A percentile compares a stretch with the other conserved stretches of the same genome.
Evolutionary conservation across 2,113 vertebrate species (phyloP).

Genomic region (Malaclemys terrapin): DNA sequence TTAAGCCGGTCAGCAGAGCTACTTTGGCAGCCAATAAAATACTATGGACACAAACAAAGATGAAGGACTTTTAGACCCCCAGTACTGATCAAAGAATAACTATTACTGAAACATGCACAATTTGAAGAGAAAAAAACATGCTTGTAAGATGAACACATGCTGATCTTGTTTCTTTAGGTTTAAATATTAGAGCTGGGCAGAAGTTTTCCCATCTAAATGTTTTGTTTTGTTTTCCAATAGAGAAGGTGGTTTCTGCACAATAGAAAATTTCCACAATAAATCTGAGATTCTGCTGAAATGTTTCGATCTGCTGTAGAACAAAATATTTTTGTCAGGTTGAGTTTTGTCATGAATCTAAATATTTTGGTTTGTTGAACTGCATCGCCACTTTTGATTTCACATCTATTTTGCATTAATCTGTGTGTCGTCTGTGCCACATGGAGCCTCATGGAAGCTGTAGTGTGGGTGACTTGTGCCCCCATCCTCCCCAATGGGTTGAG

Average conservation of each 20-base stretch:
- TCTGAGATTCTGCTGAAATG: background rate
- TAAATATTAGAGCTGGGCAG: background rate
- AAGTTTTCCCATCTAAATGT: background rate
- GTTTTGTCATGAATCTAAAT: background rate
- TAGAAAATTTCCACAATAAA: background rate
- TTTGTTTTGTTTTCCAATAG: background rate
- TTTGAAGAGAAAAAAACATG: background rate
- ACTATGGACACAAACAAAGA: conserved; percentile 26
- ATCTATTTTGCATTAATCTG: background rate
- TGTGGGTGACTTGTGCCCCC: background rate
- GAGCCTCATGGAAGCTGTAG: background rate
- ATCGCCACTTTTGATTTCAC: background rate
- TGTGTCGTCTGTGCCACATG: too few species aligned
- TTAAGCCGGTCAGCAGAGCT: background rate
- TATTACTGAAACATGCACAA: background rate
- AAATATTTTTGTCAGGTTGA: background rate
- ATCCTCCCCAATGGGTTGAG: background rate
- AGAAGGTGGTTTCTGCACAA: background rate
- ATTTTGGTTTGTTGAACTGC: background rate
- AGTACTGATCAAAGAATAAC: background rate
- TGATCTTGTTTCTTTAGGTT: background rate
- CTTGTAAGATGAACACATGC: background rate
- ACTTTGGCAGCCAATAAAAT: background rate
- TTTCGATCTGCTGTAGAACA: background rate
- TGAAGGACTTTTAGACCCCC: background rate